Base-by-base conservation (phyloP, 2,797 vertebrate genomes). In the Premnoplex brunnescens region DNA sequence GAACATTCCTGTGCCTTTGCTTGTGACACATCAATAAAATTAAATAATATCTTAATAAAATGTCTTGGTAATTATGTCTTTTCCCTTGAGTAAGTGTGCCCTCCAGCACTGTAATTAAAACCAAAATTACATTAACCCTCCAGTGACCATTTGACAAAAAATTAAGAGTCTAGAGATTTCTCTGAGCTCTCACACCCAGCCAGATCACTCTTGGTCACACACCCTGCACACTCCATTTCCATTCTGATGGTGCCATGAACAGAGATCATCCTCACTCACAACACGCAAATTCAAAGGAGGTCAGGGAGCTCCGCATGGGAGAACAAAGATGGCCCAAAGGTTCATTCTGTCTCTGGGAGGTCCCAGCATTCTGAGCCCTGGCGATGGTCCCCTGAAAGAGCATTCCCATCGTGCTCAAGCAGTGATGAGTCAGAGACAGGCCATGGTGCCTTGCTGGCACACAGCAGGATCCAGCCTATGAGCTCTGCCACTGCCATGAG, bases 1-100 rank as follows among this genome's bases (percentile, higher is more conserved):
- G 91, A 85, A 56, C 91, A 74, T 96, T 97, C 88, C 88, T 94
- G 74, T 75, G 87, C 95, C 90, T 97, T 91, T 91, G 72, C 83
- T 95, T 83, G 84, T 85, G 82, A 91, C 88, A 90, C 89, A 96
- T 97, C 97, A 96, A 97, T 97, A 96, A 96, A 94, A 97, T 97
- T 97, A 97, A 97, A 96, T 97, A 97, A 97, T 97, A 96, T 97
- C 97, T 97, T 96, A 96, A 97, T 98, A 98, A 97, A 97, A 96
- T 94, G 85, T 96, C 93, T 90, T 91, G 75, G 76, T 97, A 88
- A 60, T 87, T 87, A 93, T 91, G 89, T 84, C 81, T 73, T 92
- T 89, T 84, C 79, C 86, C 59, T 51, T 44, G 83, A 26, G 56
- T 90, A 86, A 87, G 77, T 85, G 76, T 87, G 63, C 89, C 95